phyloP scores from a whole-genome alignment of 1,140 invertebrate genomes.

The Arion vulgaris region DNA sequence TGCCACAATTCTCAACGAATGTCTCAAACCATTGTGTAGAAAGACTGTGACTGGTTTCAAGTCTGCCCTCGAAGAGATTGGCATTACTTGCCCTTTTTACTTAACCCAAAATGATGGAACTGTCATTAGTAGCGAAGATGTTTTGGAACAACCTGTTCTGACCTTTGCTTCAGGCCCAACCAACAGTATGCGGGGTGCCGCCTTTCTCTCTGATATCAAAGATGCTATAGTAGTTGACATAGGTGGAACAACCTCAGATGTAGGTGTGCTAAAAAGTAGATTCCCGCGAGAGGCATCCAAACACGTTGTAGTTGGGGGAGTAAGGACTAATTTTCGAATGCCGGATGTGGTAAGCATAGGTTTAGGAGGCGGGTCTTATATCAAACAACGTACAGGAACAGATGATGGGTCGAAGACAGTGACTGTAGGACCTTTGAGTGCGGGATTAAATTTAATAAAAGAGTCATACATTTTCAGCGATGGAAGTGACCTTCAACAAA shows the following conservation, averaged over 20 bases:
- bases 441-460: constrained; percentile 57
- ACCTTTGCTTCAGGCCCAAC: constrained; percentile 70
- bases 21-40: constrained; percentile 61
- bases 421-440: constrained; percentile 62
- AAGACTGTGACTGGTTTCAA: constrained; percentile 61
- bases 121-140: constrained; percentile 49
- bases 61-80: constrained; percentile 53
- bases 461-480: constrained; percentile 55
- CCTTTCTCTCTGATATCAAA: constrained; percentile 59
- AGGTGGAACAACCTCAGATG: constrained; percentile 67
- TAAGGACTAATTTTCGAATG: constrained; percentile 67
- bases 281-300: constrained; percentile 64
- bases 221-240: constrained; percentile 69
- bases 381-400: constrained; percentile 36
- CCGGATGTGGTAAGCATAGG: constrained; percentile 67
- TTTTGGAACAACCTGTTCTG: constrained; percentile 55
- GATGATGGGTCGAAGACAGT: constrained; percentile 17
- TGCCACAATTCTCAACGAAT: constrained; percentile 67
- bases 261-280: constrained; percentile 61
- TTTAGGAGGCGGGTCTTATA: constrained; percentile 68
- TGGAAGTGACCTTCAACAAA: neutral
- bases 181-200: constrained; percentile 70
- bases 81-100: constrained; percentile 60
- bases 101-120: constrained; percentile 69
- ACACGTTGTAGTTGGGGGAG: constrained; percentile 59